These are phyloP conservation scores for Rhogogaster chlorosoma DNA, from an alignment of 2,888 invertebrate species.

Conservation along the genomic window DNA sequence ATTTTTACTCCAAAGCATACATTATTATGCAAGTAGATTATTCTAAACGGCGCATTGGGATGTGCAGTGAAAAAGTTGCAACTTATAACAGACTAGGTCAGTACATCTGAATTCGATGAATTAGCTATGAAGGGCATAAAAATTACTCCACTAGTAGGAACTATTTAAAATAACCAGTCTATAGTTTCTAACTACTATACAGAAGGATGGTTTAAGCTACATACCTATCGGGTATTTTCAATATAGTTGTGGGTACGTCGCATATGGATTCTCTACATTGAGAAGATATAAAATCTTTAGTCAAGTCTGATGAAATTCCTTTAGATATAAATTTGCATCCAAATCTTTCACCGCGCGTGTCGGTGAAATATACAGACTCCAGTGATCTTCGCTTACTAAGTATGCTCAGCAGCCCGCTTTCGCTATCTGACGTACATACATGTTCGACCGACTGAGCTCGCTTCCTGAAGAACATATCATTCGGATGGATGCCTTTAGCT, in stretches of 20 bases:
- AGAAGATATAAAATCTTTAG: constrained; percentile 10
- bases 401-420: constrained; percentile 60
- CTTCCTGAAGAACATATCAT: constrained; percentile 69
- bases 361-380: constrained; percentile 62
- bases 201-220: not conserved
- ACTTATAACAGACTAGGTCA: not conserved
- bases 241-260: constrained; percentile 30
- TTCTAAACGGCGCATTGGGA: not conserved
- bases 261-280: constrained; percentile 21
- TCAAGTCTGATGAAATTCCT: not conserved
- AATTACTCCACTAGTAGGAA: not conserved
- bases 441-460: constrained; percentile 73
- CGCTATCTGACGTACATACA: constrained; percentile 63
- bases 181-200: not conserved
- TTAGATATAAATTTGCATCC: constrained; percentile 9
- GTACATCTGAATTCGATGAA: not conserved
- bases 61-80: not conserved
- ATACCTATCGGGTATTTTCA: constrained; percentile 47
- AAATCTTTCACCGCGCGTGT: constrained; percentile 56
- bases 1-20: not conserved
- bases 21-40: not conserved
- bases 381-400: constrained; percentile 62
- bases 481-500: constrained; percentile 78
- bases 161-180: not conserved
- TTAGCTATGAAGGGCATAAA: not conserved